A percentile compares a stretch with the other conserved stretches of the same genome.
These are phyloP conservation scores for Rotaria socialis DNA, from an alignment of 2,888 invertebrate species.

Conservation along the genomic window DNA sequence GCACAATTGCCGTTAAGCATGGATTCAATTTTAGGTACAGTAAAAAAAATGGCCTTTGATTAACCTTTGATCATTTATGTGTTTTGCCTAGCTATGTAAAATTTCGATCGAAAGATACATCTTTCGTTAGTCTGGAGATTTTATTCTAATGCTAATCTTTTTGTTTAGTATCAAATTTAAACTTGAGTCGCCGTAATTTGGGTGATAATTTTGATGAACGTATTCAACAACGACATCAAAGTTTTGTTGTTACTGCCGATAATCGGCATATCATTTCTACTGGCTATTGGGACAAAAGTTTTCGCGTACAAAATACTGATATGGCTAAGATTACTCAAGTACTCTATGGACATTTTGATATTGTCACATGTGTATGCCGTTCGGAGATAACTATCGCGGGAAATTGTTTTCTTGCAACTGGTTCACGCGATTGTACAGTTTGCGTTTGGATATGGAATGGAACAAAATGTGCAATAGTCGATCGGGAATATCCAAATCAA, in stretches of 20 bases:
- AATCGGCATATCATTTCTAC: constrained; percentile 90
- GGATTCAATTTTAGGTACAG: constrained; percentile 32
- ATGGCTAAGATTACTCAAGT: constrained; percentile 79
- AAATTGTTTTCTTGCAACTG: constrained; percentile 90
- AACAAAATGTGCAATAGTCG: constrained; percentile 40
- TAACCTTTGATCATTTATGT: too few relatives aligned
- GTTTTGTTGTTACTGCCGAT: constrained; percentile 92
- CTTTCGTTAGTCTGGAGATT: too few relatives aligned
- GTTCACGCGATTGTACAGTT: constrained; percentile 94
- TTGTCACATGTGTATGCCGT: constrained; percentile 76
- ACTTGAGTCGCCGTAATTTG: constrained; percentile 71
- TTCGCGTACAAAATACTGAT: constrained; percentile 92
- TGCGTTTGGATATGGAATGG: constrained; percentile 96
- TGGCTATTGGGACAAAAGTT: constrained; percentile 99
- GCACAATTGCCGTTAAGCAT: constrained; percentile 37
- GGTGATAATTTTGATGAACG: constrained; percentile 97
- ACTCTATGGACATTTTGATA: constrained; percentile 95
- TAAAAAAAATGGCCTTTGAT: background rate
- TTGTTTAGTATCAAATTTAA: constrained; percentile 39
- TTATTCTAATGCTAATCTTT: background rate
- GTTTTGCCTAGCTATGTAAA: too few relatives aligned
- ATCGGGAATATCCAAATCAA: constrained; percentile 41
- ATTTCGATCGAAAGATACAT: too few relatives aligned
- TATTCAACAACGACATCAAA: constrained; percentile 76
- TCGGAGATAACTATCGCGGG: constrained; percentile 41